phyloP scores from a whole-genome alignment of 2,888 invertebrate genomes.

The Rhimphoctona megacephalus region DNA sequence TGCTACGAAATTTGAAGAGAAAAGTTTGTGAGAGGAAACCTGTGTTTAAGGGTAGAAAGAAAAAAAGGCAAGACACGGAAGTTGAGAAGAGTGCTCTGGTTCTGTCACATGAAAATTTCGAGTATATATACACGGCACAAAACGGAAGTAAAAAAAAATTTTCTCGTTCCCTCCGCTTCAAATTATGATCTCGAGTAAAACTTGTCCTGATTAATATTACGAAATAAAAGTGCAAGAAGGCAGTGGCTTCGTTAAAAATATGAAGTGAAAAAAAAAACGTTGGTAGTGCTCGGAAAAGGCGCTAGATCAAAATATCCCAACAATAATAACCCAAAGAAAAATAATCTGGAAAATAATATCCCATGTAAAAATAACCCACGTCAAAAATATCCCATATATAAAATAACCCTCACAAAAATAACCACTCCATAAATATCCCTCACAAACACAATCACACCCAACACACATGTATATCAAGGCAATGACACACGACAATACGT shows the following conservation, averaged over 20 bases:
- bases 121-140: no score
- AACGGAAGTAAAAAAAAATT: neutral
- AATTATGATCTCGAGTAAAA: neutral
- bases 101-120: slow-evolving; percentile 7
- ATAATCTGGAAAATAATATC: no score
- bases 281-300: no score
- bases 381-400: no score
- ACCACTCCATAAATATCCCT: no score
- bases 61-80: neutral
- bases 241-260: neutral
- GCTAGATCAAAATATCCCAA: no score
- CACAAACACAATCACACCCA: no score
- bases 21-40: slow-evolving; percentile 33
- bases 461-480: no score
- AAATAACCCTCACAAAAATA: no score
- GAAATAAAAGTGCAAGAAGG: neutral
- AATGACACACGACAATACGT: no score
- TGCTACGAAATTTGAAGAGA: slow-evolving; percentile 32
- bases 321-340: no score
- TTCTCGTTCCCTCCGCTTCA: neutral
- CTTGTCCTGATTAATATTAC: neutral
- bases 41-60: neutral
- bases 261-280: neutral
- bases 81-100: slow-evolving; percentile 10
- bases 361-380: no score